Conservation (phyloP, 92 coral and sea anemone species). For the Zoanthus solanderi region DNA sequence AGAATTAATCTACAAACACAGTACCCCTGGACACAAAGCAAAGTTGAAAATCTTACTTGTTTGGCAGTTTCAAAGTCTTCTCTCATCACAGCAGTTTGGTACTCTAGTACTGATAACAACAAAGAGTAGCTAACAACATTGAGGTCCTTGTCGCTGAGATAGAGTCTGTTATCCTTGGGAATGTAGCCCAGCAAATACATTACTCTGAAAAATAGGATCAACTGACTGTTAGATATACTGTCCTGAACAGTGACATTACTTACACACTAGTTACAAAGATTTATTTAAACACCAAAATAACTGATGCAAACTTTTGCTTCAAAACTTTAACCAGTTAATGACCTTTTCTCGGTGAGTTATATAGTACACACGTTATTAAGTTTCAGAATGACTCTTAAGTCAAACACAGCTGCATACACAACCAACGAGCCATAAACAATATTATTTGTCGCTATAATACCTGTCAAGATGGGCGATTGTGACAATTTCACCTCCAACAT, state of each 20-base stretch:
- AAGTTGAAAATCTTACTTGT: constrained; percentile 67
- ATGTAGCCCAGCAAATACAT: constrained; percentile 97
- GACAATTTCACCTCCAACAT: constrained; percentile 98
- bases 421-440: no score
- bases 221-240: not conserved
- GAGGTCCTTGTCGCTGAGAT: constrained; percentile 95
- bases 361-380: no score
- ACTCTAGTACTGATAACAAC: constrained; percentile 91
- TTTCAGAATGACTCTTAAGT: no score
- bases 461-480: constrained; percentile 98
- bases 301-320: not conserved
- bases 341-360: no score
- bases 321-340: no score
- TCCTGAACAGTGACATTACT: no score
- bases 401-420: no score
- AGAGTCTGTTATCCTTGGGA: constrained; percentile 95
- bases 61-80: constrained; percentile 99
- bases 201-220: constrained; percentile 58
- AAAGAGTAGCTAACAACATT: constrained; percentile 93
- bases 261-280: no score
- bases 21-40: not conserved
- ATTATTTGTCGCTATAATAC: constrained; percentile 43
- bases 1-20: no score
- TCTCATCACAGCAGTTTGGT: constrained; percentile 99
- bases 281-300: not conserved